These are phyloP conservation scores for Tenebrio molitor DNA, from an alignment of 1,140 invertebrate genomes.

Conservation along the genomic window DNA sequence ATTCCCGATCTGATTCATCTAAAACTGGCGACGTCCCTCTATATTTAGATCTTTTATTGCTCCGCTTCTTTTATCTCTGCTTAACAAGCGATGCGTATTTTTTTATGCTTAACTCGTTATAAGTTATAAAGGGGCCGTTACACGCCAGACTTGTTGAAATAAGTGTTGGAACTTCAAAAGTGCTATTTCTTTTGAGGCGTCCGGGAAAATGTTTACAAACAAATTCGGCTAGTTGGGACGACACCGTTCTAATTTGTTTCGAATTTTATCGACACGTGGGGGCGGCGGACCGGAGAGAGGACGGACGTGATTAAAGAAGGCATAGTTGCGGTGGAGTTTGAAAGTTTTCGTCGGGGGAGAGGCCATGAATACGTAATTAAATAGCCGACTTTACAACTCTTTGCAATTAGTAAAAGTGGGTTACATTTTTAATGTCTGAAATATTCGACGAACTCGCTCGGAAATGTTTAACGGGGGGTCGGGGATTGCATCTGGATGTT, in stretches of 20 bases:
- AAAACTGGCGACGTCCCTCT: neutral
- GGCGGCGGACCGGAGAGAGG: no score
- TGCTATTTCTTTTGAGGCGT: conserved; percentile 12
- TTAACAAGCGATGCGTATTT: conserved; percentile 31
- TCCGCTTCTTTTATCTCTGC: conserved; percentile 21
- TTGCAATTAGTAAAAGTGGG: conserved; percentile 21
- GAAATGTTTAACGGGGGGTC: conserved; percentile 6
- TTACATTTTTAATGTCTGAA: conserved; percentile 20
- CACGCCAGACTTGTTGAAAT: conserved; percentile 6
- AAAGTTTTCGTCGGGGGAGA: conserved; percentile 1
- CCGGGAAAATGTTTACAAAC: conserved; percentile 6
- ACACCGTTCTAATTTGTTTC: neutral
- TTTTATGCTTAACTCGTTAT: neutral
- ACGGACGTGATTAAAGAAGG: conserved; percentile 4
- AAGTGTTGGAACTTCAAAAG: conserved; percentile 23
- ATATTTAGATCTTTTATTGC: conserved; percentile 5
- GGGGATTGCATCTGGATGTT: neutral
- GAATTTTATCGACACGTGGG: conserved; percentile 10
- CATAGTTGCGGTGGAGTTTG: conserved; percentile 19
- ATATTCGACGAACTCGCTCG: neutral
- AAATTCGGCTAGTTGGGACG: neutral
- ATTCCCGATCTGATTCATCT: neutral
- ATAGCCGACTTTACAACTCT: conserved; percentile 12
- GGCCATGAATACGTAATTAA: conserved; percentile 26
- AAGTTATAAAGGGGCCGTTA: conserved; percentile 12